Percentiles rank a stretch among this genome's conserved stretches.
phyloP scores from a whole-genome alignment of 1,140 invertebrate genomes.

The Mesaphorura yosii region DNA sequence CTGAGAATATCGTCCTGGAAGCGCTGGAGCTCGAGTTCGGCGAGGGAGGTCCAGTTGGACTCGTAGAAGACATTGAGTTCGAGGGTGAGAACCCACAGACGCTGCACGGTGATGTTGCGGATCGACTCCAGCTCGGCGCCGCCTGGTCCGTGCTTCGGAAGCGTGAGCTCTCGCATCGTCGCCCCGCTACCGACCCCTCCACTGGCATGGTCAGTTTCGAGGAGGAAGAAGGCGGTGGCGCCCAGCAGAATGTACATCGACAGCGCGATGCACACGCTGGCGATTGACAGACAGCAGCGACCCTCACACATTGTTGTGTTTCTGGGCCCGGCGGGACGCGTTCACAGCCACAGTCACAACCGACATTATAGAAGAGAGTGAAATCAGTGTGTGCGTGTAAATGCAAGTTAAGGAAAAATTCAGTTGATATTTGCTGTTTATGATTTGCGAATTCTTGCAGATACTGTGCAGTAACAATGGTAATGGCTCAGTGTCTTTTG shows the following conservation, averaged over 20 bases:
- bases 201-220: slow-evolving; percentile 41
- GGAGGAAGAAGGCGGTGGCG: slow-evolving; percentile 47
- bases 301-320: slow-evolving; percentile 25
- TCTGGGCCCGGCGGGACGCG: too few species aligned
- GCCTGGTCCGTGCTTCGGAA: slow-evolving; percentile 24
- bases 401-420: too few species aligned
- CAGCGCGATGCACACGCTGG: slow-evolving; percentile 45
- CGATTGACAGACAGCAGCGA: slow-evolving; percentile 30
- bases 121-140: slow-evolving; percentile 23
- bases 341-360: too few species aligned
- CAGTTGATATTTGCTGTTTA: too few species aligned
- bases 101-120: slow-evolving; percentile 28
- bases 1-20: slow-evolving; percentile 42
- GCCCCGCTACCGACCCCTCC: too few species aligned
- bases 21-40: slow-evolving; percentile 38
- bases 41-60: slow-evolving; percentile 44
- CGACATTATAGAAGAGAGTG: too few species aligned
- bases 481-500: too few species aligned
- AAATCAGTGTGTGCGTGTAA: too few species aligned
- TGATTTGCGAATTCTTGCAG: too few species aligned
- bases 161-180: slow-evolving; percentile 34
- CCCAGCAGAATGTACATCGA: slow-evolving; percentile 48
- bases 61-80: slow-evolving; percentile 47
- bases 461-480: too few species aligned
- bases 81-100: slow-evolving; percentile 41